Base-by-base conservation (phyloP, 2,888 invertebrate species). In the Callimorpha dominula region DNA sequence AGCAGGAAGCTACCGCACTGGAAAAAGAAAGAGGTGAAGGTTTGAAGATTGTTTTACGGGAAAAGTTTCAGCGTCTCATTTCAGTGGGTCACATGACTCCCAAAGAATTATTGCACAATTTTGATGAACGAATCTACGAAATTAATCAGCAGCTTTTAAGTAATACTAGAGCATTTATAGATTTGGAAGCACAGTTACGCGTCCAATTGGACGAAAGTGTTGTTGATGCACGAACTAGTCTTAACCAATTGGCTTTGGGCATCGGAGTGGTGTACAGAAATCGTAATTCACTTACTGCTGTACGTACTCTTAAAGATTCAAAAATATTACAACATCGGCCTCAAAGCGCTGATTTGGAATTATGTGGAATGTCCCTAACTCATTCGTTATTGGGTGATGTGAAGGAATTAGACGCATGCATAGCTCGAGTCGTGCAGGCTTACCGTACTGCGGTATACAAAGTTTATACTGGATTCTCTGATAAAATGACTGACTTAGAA, bases 131-230 rank as follows among this genome's bases (percentile, higher is more conserved):
- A 42, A 89, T 90, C n/a, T 93, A 92, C 78, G 91, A 91, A 70
- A 87, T 93, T 8, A 95, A 95, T 82, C 93, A 94, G 77, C 94
- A 95, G 78, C 81, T 94, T 62, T 71, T 94, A 42, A 93, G 93
- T 81, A 95, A 95, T 78, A 86, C 76, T 12, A 88, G 92, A 79
- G 92, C 93, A 11, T 93, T 91, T 77, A 77, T 81, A 3, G 92
- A 94, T 71, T 80, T 95, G 63, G 93, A 92, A 78, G 88, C 87
- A 20, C 88, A 90, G 71, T 81, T 95, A 74, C 87, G 85, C 46
- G 76, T 84, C 57, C 89, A 93, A 73, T 89, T 90, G 5, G 90
- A 92, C 70, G 89, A 90, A 73, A 83, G 74, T 66, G 70, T 91
- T 31, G 74, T 87, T 14, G 83, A 78, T 72, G 87, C 89, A 4